Evolutionary conservation across 2,888 invertebrate species (phyloP).

Genomic region (Heliconius aoede): DNA sequence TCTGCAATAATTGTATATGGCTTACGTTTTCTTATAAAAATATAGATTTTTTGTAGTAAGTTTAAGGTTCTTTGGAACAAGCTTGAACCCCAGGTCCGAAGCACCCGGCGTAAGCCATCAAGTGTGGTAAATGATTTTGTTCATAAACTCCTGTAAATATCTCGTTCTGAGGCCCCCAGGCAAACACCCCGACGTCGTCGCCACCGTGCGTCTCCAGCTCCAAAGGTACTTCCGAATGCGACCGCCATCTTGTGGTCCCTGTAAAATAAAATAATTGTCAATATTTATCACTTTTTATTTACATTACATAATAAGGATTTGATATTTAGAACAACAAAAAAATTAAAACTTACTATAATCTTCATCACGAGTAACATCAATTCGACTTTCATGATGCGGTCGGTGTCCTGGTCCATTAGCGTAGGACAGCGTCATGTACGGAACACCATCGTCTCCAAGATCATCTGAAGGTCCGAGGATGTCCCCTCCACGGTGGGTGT

Average conservation of each 20-base stretch:
- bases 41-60: no score
- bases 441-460: slow-evolving; percentile 75
- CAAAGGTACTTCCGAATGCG: slow-evolving; percentile 81
- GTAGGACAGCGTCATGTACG: slow-evolving; percentile 85
- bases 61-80: slow-evolving; percentile 51
- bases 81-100: slow-evolving; percentile 82
- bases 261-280: slow-evolving; percentile 18
- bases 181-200: slow-evolving; percentile 90
- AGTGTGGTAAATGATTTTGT: slow-evolving; percentile 90
- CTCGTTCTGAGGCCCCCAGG: slow-evolving; percentile 88
- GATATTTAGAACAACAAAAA: neutral
- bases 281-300: neutral
- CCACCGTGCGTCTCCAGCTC: slow-evolving; percentile 88
- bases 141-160: slow-evolving; percentile 90
- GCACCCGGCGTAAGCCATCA: slow-evolving; percentile 88
- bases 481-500: slow-evolving; percentile 81
- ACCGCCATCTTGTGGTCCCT: slow-evolving; percentile 56
- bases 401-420: slow-evolving; percentile 86
- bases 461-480: slow-evolving; percentile 70
- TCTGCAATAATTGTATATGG: no score
- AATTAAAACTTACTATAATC: slow-evolving; percentile 55
- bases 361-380: slow-evolving; percentile 69
- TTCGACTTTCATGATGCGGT: slow-evolving; percentile 61
- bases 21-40: no score
- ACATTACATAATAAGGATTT: neutral